These are phyloP conservation scores for Athene noctua DNA, from an alignment of 2,113 vertebrate species.

Conservation along the genomic window DNA sequence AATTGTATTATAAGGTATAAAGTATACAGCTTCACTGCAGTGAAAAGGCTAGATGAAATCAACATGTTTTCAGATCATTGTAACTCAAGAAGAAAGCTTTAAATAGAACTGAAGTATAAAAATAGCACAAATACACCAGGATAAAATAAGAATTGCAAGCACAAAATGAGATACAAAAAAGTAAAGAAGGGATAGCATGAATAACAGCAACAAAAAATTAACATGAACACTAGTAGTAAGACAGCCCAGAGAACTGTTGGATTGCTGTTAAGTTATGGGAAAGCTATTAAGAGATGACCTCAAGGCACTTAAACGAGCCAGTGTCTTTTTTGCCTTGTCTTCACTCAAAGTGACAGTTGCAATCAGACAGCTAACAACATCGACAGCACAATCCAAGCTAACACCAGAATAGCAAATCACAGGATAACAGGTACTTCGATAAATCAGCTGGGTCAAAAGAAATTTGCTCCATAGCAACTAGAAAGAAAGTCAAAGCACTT, in stretches of 20 bases:
- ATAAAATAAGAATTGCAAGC: not conserved
- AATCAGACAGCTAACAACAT: not conserved
- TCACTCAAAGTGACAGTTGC: not conserved
- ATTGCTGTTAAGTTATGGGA: not conserved
- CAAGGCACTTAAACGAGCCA: not conserved
- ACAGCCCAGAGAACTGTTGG: not conserved
- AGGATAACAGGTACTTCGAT: not conserved
- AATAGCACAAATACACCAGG: not conserved
- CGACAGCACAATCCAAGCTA: not conserved
- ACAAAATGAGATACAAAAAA: not conserved
- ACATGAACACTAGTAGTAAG: not conserved
- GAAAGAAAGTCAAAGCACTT: not conserved
- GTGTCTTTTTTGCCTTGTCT: not conserved
- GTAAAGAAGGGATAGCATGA: not conserved
- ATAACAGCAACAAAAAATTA: not conserved
- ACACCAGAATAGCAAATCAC: not conserved
- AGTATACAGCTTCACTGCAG: not conserved
- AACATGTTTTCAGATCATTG: not conserved
- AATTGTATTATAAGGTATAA: not conserved
- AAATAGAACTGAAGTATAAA: not conserved
- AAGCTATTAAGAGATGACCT: not conserved
- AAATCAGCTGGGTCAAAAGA: not conserved
- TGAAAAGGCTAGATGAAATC: not conserved
- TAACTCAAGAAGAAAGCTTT: not conserved
- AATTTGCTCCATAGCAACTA: not conserved